Conservation (phyloP, 1,140 invertebrate species). For the Drosophila lacertosa region DNA sequence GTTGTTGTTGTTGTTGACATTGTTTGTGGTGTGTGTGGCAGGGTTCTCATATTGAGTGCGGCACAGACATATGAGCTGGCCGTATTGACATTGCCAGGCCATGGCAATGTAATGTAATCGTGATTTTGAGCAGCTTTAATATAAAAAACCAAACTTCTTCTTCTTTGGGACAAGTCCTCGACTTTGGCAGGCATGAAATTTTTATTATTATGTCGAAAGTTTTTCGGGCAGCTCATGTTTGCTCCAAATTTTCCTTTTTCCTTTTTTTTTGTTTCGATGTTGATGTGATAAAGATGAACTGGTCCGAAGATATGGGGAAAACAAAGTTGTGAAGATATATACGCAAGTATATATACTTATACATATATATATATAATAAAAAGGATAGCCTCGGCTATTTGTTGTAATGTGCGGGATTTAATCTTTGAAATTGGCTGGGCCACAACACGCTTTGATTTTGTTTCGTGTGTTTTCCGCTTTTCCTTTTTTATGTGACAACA, state of each 20-base stretch:
- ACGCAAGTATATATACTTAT: no score
- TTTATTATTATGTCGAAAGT: constrained; percentile 77
- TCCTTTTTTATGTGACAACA: constrained; percentile 65
- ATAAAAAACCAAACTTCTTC: constrained; percentile 38
- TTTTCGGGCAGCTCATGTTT: constrained; percentile 51
- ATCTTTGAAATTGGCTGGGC: constrained; percentile 71
- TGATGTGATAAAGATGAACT: constrained; percentile 68
- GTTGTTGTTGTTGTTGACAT: constrained; percentile 41
- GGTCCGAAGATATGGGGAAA: constrained; percentile 33
- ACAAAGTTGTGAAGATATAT: constrained; percentile 1
- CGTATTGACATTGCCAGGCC: constrained; percentile 50
- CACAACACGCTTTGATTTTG: constrained; percentile 54
- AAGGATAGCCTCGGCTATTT: constrained; percentile 46
- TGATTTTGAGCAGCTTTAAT: constrained; percentile 77
- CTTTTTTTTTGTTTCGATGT: constrained; percentile 42
- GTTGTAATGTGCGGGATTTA: constrained; percentile 72
- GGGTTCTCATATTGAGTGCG: constrained; percentile 2
- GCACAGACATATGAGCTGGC: constrained; percentile 5
- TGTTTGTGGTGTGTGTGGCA: constrained; percentile 30
- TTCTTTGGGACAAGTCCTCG: constrained; percentile 1
- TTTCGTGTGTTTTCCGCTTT: constrained; percentile 21
- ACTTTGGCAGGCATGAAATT: constrained; percentile 64
- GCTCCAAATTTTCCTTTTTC: no score
- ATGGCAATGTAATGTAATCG: constrained; percentile 64
- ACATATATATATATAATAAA: no score